Evolutionary conservation across 2,888 invertebrate genomes (phyloP), one percentile per base, ranked within the genome.

Genomic region (Allacma fusca): DNA sequence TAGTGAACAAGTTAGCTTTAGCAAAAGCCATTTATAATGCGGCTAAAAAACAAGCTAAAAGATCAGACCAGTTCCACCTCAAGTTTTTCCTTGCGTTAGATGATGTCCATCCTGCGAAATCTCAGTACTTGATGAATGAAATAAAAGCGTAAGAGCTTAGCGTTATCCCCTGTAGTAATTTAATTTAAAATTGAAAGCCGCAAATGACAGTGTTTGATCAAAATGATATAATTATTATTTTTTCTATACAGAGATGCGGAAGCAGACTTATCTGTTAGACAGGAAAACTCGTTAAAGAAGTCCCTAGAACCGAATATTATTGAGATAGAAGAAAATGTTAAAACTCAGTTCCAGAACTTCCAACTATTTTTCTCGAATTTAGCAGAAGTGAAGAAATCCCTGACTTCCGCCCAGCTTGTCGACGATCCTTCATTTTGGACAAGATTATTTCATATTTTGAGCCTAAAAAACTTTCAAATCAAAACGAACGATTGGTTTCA

Each of bases 281-380:
- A 68, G 29, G 40, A 68, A 40, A 40, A 40, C 13, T n/a, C 40
- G 4, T 5, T 23, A 4, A 23, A 68, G 9, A 19, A n/a, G n/a
- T n/a, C n/a, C 2, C 9, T 19, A 34, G 43, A 34, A 21, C 21
- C 19, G 7, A 68, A 23, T 16, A 21, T 62, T 12, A 24, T 24
- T 2, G 62, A 62, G n/a, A 21, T 75, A 5, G 75, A 75, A 50
- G 44, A n/a, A 19, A 29, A 50, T 29, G 21, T 76, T 0, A 23
- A 40, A 13, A 76, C 59, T 26, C 57, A 76, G 24, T 50, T 76
- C 43, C 71, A 71, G 59, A 76, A 76, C 44, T 76, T 76, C 43
- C 24, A 57, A 40, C 23, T 71, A 26, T 71, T 71, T 44, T 76
- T 71, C 26, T 23, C 59, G 4, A 71, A 24, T 44, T 34, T 29